These are phyloP conservation scores for Brevimyrus niger DNA, from an alignment of 2,113 vertebrate species.

Conservation along the genomic window DNA sequence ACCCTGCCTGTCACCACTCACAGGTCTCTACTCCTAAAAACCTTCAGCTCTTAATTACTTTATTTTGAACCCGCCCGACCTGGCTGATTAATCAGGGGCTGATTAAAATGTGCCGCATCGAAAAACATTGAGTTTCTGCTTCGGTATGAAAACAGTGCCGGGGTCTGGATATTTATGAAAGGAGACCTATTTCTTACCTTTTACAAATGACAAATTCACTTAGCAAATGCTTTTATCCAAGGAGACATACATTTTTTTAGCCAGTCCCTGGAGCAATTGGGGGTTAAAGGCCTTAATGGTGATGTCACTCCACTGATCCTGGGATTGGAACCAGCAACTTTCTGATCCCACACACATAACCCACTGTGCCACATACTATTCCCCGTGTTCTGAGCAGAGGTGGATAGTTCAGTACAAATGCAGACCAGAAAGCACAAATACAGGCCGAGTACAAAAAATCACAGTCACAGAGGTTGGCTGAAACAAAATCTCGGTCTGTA, in stretches of 20 bases:
- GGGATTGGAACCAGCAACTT: neutral
- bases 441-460: neutral
- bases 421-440: too few species aligned
- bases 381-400: neutral
- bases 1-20: neutral
- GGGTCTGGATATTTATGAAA: neutral
- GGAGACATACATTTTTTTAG: neutral
- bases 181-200: neutral
- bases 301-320: neutral
- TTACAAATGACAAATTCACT: neutral
- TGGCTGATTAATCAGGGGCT: neutral
- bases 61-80: neutral
- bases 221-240: neutral
- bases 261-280: neutral
- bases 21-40: neutral
- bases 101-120: neutral
- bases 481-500: too few species aligned
- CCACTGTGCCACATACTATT: neutral
- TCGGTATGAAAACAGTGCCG: neutral
- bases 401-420: neutral
- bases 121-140: neutral
- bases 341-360: neutral
- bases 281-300: neutral
- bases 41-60: conserved; percentile 13
- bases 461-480: neutral